Percentiles rank a stretch among this genome's conserved stretches.
Evolutionary conservation across 2,888 invertebrate genomes (phyloP).

Genomic region (Nysson spinosus): DNA sequence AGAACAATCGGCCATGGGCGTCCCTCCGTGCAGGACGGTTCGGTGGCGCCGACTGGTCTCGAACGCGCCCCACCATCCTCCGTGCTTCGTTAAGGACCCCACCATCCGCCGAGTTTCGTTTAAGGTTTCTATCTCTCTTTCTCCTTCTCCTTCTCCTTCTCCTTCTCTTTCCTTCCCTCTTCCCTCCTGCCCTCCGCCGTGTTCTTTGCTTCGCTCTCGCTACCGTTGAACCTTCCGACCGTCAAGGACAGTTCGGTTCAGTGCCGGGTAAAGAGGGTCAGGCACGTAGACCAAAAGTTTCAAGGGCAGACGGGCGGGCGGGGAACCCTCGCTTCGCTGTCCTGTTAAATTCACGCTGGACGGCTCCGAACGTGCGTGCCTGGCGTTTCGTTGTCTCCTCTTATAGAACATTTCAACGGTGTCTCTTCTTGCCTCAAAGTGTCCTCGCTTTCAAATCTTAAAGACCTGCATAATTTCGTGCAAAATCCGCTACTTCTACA

Average conservation of each 20-base stretch:
- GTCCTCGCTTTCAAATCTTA: too few relatives aligned
- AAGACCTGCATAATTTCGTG: too few relatives aligned
- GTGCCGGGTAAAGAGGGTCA: conserved; percentile 60
- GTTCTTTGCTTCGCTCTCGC: conserved; percentile 20
- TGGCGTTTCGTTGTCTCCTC: neutral
- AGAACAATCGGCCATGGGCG: conserved; percentile 67
- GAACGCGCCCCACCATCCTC: conserved; percentile 35
- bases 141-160: too few relatives aligned
- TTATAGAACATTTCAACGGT: neutral
- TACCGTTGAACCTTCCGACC: conserved; percentile 54
- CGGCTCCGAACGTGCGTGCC: conserved; percentile 1
- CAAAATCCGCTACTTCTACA: too few relatives aligned
- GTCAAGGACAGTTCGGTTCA: conserved; percentile 57
- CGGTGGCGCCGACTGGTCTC: conserved; percentile 61
- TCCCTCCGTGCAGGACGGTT: conserved; percentile 46
- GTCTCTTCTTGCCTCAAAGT: neutral
- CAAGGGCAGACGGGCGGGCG: conserved; percentile 49
- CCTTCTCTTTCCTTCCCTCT: conserved; percentile 20
- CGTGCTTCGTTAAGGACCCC: conserved; percentile 51
- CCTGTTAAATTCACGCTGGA: conserved; percentile 28
- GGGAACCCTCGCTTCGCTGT: conserved; percentile 26
- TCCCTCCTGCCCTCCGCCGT: conserved; percentile 38
- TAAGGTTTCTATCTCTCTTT: conserved; percentile 24
- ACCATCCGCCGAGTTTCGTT: conserved; percentile 37
- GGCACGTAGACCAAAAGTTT: conserved; percentile 61